Conservation (phyloP, 2,888 invertebrate genomes). For the Anaspis maculata region DNA sequence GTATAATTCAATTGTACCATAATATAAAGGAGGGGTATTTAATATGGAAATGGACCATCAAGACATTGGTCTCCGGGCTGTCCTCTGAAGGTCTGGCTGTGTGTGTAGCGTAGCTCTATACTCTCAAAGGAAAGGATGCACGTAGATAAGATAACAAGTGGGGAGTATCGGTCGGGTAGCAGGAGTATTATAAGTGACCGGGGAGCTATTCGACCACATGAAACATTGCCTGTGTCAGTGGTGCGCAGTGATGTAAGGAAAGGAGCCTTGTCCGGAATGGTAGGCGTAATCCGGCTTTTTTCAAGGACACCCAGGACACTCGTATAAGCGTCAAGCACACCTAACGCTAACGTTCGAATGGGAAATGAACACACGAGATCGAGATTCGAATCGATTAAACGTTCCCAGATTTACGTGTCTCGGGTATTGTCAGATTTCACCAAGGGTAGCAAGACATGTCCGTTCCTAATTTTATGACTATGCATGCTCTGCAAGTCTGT, state of each 20-base stretch:
- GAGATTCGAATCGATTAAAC: conserved; percentile 8
- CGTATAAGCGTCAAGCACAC: conserved; percentile 6
- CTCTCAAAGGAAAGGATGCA: conserved; percentile 3
- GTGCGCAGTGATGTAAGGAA: conserved; percentile 8
- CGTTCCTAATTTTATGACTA: too few species aligned
- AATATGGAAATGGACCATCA: conserved; percentile 8
- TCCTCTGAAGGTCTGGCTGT: too few species aligned
- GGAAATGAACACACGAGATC: conserved; percentile 7
- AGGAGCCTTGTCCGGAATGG: conserved; percentile 4
- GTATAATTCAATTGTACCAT: conserved; percentile 7
- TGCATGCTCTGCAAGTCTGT: too few species aligned
- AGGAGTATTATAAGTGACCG: conserved; percentile 10
- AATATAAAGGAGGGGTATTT: conserved; percentile 3
- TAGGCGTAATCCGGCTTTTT: conserved; percentile 7
- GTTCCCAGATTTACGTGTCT: too few species aligned
- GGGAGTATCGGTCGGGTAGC: conserved; percentile 9
- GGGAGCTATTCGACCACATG: conserved; percentile 9
- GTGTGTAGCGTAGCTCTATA: too few species aligned
- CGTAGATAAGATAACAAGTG: conserved; percentile 9
- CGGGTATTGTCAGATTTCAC: too few species aligned
- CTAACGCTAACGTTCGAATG: neutral
- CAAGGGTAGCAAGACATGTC: too few species aligned
- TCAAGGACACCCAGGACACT: conserved; percentile 10
- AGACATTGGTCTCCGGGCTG: conserved; percentile 5
- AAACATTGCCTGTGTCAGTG: conserved; percentile 4